Conservation (phyloP, 2,113 vertebrate genomes). For the Zingel zingel region DNA sequence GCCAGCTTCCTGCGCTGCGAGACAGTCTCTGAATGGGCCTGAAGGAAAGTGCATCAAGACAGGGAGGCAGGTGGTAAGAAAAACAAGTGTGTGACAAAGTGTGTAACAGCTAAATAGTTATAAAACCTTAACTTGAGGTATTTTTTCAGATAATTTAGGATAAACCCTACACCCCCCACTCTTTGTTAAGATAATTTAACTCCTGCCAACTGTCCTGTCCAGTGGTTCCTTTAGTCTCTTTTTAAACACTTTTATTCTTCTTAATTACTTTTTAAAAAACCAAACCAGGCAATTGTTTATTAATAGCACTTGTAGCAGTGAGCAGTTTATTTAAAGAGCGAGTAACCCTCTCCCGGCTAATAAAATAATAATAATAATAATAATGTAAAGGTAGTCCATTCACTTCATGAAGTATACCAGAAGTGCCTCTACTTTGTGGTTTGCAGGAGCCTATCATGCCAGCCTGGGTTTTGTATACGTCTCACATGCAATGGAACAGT, state of each 20-base stretch:
- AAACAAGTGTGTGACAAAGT: not conserved
- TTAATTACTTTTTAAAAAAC: too few relatives aligned
- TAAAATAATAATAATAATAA: slow-evolving; percentile 49
- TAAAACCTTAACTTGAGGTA: not conserved
- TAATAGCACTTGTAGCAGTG: slow-evolving; percentile 37
- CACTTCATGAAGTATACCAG: slow-evolving; percentile 38
- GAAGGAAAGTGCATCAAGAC: slow-evolving; percentile 52
- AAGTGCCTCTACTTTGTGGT: slow-evolving; percentile 62
- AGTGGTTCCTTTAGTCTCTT: too few relatives aligned
- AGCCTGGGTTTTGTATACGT: slow-evolving; percentile 62
- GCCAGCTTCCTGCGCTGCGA: slow-evolving; percentile 92
- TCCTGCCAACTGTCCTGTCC: too few relatives aligned
- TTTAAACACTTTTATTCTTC: too few relatives aligned
- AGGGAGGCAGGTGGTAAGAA: slow-evolving; percentile 24
- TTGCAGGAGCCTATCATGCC: slow-evolving; percentile 48
- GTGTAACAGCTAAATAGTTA: not conserved
- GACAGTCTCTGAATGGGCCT: slow-evolving; percentile 97
- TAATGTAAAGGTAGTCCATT: slow-evolving; percentile 22
- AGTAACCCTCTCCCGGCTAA: slow-evolving; percentile 12
- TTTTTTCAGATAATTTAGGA: not conserved
- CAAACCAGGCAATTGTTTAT: slow-evolving; percentile 33
- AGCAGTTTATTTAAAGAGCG: slow-evolving; percentile 36
- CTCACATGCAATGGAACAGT: slow-evolving; percentile 64
- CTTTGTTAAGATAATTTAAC: not conserved
- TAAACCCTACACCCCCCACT: too few relatives aligned